phyloP scores from a whole-genome alignment of 2,113 vertebrate species.

The Etia nguti region DNA sequence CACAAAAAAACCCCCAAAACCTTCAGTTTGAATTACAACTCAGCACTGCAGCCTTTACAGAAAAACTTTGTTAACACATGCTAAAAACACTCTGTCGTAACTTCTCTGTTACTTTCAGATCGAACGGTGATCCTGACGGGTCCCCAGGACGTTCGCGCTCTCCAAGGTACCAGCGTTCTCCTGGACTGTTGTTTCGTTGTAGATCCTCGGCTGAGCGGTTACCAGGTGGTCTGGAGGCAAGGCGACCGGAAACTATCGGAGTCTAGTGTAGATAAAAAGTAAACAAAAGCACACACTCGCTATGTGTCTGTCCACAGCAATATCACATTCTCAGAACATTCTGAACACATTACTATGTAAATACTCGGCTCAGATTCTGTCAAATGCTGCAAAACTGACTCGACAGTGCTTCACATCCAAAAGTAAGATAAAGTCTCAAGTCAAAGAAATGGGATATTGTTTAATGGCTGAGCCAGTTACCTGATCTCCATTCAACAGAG shows the following conservation, averaged over 20 bases:
- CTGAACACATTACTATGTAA: neutral
- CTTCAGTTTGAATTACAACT: neutral
- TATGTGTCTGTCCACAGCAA: neutral
- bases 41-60: neutral
- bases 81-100: rapidly evolving
- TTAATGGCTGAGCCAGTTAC: rapidly evolving
- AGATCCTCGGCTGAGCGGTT: conserved; percentile 21
- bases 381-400: neutral
- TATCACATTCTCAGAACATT: neutral
- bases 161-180: conserved; percentile 50
- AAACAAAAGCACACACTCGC: conserved; percentile 17
- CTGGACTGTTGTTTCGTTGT: conserved; percentile 64
- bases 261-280: conserved; percentile 63
- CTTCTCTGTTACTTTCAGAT: conserved; percentile 48
- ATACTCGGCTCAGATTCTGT: neutral
- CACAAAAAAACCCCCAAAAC: neutral
- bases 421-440: neutral
- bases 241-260: conserved; percentile 39
- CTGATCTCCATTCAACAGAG: neutral
- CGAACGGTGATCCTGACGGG: conserved; percentile 67
- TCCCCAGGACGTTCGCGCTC: conserved; percentile 33
- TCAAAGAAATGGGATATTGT: no score
- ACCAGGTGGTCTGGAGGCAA: conserved; percentile 56
- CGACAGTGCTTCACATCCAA: neutral
- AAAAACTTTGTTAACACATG: neutral